Evolutionary conservation across 2,888 invertebrate genomes (phyloP), one percentile per base, ranked within the genome.

Genomic region (Epiblema foenella): DNA sequence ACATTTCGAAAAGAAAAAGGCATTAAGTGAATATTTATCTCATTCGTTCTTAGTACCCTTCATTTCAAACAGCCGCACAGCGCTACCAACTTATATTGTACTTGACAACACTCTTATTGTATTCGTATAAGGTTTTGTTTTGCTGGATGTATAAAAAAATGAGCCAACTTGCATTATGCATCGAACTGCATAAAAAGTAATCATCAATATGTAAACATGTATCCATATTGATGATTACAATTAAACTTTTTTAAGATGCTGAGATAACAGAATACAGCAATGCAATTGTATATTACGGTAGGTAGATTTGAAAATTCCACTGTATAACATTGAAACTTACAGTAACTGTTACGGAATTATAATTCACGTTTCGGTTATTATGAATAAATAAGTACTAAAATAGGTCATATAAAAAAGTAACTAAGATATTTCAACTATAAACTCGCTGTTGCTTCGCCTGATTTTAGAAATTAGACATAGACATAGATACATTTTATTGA

Each of bases 161-260:
- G 37, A 20, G n/a, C 37, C 33, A 33, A 18, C 37, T n/a, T n/a
- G 51, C 54, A 88, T 88, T 85, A 90, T 88, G 84, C 86, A 88
- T 85, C 76, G 78, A 77, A 79, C 80, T 78, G 78, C 81, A 83
- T 82, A 76, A 84, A 88, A 83, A 86, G 80, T 83, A 84, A 82
- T 83, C 81, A 83, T 83, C 82, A 81, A 83, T 84, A 84, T 80
- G 77, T 81, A 54, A 70, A 66, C 60, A 70, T 54, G 60, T 66
- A 66, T 70, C 54, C 59, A 70, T 70, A 70, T 70, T 70, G 66
- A 70, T 70, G 70, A 70, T 70, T 66, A 70, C 65, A 59, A 60
- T 70, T 66, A 59, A 69, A 65, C 51, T 66, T 70, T 66, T 70
- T 54, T 70, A 66, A 60, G 66, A 60, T 49, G 52, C 17, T 59